Evolutionary conservation across 2,113 vertebrate genomes (phyloP), one percentile per base, ranked within the genome.

Genomic region (Sylvia atricapilla): DNA sequence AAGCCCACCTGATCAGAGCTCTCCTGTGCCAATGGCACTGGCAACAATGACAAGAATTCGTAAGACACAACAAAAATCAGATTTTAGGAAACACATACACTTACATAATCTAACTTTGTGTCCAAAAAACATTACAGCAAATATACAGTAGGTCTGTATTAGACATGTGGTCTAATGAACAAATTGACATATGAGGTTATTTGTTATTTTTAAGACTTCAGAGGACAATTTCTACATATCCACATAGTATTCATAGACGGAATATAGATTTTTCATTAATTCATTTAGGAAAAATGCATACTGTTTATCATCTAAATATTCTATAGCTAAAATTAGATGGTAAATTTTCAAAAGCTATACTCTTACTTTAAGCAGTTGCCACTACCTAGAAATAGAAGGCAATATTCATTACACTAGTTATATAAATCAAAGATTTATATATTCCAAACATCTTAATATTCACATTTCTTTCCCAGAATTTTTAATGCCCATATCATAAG

Each of bases 401-500:
- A 75, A 84, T 63, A 75, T 59, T 92, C 17, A 46, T 89, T 92
- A 84, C 21, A 69, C 6, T 69, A 35, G 21, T 39, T 94, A 59
- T 30, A 93, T 63, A 88, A 78, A 83, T 84, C 67, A 91, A 44
- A 75, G 18, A 35, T 96, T 92, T 86, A 78, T 78, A 81, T 77
- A 88, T 91, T 92, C 63, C 25, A 23, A 87, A 33, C 15, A 63
- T 27, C 33, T 62, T 88, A 78, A 84, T 72, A 69, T 39, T 70
- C 53, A 69, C 21, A 88, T 92, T 96, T 95, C 23, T 92, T 86
- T 93, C 59, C 31, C 60, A 78, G 59, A 75, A n/a, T 67, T 95
- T 91, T 81, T 72, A 67, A 74, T 43, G 20, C 55, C 82, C 84
- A 81, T 84, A 78, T 67, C 24, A 19, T 85, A 94, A 92, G 75